A percentile compares a stretch with the other conserved stretches of the same genome.
These are phyloP conservation scores for Neuroscelio doddi DNA, from an alignment of 2,888 invertebrate species.

Conservation along the genomic window DNA sequence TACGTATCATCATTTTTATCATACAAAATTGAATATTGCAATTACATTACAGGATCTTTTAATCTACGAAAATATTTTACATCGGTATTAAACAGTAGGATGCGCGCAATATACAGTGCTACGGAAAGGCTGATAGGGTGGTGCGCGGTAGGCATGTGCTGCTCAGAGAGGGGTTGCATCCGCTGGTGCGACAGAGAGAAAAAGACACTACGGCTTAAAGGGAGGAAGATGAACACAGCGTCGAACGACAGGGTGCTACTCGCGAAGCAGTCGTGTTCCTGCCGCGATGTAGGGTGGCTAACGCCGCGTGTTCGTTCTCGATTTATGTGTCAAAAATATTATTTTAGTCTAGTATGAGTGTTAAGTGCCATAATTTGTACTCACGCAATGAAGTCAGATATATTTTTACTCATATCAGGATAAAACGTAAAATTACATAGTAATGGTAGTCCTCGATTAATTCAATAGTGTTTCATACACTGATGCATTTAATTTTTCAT, in stretches of 20 bases:
- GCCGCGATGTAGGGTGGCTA: constrained; percentile 61
- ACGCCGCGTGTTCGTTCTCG: constrained; percentile 20
- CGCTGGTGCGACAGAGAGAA: constrained; percentile 5
- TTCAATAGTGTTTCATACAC: too few relatives aligned
- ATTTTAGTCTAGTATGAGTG: neutral
- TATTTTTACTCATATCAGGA: neutral
- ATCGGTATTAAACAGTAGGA: neutral
- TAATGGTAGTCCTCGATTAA: neutral
- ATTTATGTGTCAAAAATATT: too few relatives aligned
- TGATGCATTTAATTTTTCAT: too few relatives aligned
- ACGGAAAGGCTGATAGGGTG: neutral
- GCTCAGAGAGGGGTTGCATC: neutral
- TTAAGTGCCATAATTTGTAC: neutral
- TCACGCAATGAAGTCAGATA: too few relatives aligned
- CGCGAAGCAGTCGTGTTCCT: constrained; percentile 63
- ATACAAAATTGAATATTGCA: too few relatives aligned
- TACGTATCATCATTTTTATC: too few relatives aligned
- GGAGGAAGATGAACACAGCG: constrained; percentile 9
- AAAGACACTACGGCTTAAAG: constrained; percentile 5
- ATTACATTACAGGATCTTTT: too few relatives aligned
- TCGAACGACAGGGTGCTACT: constrained; percentile 52
- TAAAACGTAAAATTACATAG: neutral
- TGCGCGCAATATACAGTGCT: neutral
- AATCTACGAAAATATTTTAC: too few relatives aligned
- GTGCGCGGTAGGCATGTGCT: neutral